A percentile compares a stretch with the other conserved stretches of the same genome.
Evolutionary conservation across 92 coral and sea anemone genomes (phyloP).

Genomic region (Parazoanthus swiftii): DNA sequence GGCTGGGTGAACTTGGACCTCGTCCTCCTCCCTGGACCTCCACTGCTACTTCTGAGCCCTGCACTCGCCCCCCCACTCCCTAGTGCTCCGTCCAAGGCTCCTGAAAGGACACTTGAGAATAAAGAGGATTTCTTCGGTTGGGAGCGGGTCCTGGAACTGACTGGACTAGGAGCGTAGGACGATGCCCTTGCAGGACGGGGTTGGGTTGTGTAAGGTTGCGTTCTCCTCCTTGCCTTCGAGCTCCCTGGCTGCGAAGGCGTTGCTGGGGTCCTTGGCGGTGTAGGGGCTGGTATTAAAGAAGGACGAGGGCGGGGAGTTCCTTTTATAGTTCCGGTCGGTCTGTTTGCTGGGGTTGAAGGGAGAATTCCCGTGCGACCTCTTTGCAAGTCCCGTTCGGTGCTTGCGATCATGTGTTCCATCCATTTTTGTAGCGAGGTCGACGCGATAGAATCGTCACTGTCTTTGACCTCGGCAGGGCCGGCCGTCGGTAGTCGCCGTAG

Average conservation of each 20-base stretch:
- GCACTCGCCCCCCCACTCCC: not conserved
- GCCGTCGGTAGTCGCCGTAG: not conserved
- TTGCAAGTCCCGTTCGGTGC: constrained; percentile 3
- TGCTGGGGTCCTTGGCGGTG: constrained; percentile 9
- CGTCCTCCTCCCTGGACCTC: not conserved
- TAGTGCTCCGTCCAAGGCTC: not conserved
- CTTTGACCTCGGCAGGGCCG: not conserved
- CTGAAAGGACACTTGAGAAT: constrained; percentile 1
- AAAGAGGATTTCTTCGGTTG: constrained; percentile 1
- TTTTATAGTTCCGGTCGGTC: constrained; percentile 14
- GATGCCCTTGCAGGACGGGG: no score
- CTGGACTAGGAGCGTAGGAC: not conserved
- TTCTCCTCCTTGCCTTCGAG: not conserved
- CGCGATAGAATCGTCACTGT: not conserved
- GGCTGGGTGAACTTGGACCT: not conserved
- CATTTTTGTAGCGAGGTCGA: not conserved
- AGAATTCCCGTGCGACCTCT: not conserved
- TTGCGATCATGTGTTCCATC: not conserved
- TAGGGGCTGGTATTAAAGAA: not conserved
- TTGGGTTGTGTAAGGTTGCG: not conserved
- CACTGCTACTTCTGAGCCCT: not conserved
- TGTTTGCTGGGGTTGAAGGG: not conserved
- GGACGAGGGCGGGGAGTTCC: constrained; percentile 7
- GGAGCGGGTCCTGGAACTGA: not conserved
- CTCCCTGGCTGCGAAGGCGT: not conserved